These are phyloP conservation scores for Spatulosminthurus flaviceps DNA, from an alignment of 2,888 invertebrate genomes.

Conservation along the genomic window DNA sequence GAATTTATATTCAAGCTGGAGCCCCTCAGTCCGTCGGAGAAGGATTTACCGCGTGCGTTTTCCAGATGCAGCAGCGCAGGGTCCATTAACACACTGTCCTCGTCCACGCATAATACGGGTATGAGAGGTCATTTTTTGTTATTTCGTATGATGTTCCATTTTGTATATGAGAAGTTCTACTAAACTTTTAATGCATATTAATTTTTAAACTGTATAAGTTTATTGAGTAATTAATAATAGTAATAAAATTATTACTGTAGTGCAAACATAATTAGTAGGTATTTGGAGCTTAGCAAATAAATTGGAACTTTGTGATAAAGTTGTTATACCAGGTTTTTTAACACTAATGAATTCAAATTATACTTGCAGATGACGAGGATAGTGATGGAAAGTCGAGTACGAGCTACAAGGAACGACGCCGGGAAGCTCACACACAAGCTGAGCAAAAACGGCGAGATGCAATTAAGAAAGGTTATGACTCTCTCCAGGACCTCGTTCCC, in stretches of 20 bases:
- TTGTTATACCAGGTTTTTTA: too few species aligned
- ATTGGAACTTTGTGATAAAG: too few species aligned
- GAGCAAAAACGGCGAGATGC: slow-evolving; percentile 97
- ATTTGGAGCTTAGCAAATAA: too few species aligned
- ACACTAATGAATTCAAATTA: not conserved
- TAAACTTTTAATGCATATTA: too few species aligned
- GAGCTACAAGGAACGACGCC: slow-evolving; percentile 90
- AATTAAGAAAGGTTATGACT: slow-evolving; percentile 96
- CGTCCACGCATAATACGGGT: slow-evolving; percentile 84
- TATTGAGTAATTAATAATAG: too few species aligned
- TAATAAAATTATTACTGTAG: too few species aligned
- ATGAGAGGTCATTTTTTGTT: too few species aligned
- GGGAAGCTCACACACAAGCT: slow-evolving; percentile 95
- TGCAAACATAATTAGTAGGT: too few species aligned
- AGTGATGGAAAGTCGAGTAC: slow-evolving; percentile 73
- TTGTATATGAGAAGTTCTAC: too few species aligned
- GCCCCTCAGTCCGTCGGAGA: slow-evolving; percentile 72
- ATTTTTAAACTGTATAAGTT: too few species aligned
- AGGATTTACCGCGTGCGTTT: slow-evolving; percentile 70
- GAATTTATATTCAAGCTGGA: slow-evolving; percentile 68
- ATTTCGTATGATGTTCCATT: too few species aligned
- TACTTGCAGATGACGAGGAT: slow-evolving; percentile 72
- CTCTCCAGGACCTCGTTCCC: slow-evolving; percentile 90
- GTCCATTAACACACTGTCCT: slow-evolving; percentile 80
- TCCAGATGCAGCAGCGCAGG: slow-evolving; percentile 80